Percentiles rank a stretch among this genome's conserved stretches.
Conservation (phyloP, 2,113 vertebrate genomes). For the Dicrurus megarhynchus region DNA sequence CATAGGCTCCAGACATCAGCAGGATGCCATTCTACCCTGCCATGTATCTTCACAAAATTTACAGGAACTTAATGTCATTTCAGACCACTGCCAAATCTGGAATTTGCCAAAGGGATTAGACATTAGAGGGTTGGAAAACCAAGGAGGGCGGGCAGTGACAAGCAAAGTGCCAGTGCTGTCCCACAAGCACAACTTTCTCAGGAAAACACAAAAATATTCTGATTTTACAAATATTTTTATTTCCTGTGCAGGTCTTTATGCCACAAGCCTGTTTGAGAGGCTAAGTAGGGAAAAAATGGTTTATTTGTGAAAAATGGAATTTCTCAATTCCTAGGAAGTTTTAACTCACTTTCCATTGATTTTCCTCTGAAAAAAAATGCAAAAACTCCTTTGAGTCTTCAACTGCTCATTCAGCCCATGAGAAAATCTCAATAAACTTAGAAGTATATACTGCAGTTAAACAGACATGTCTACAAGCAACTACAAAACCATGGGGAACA, state of each 20-base stretch:
- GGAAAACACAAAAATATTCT: background rate
- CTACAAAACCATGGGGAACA: background rate
- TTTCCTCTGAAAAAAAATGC: background rate
- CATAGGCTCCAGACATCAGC: background rate
- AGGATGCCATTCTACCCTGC: background rate
- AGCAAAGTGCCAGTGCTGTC: background rate
- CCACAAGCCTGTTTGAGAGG: background rate
- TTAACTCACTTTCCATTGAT: background rate
- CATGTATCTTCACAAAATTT: background rate
- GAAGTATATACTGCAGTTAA: background rate
- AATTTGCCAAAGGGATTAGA: background rate
- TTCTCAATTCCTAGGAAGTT: background rate
- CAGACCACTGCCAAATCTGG: background rate
- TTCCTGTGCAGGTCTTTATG: background rate
- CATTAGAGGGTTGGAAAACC: background rate
- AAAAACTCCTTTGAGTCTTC: background rate
- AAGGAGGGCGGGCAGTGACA: background rate
- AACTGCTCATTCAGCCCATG: background rate
- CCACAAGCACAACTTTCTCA: background rate
- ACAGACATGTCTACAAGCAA: background rate
- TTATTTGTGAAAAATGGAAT: background rate
- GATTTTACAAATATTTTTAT: background rate
- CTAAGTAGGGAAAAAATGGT: background rate
- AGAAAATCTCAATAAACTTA: background rate
- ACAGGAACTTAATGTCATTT: background rate